Conservation (phyloP, 37 sponge, comb jelly and placozoan species). For the Beroe ovata region DNA sequence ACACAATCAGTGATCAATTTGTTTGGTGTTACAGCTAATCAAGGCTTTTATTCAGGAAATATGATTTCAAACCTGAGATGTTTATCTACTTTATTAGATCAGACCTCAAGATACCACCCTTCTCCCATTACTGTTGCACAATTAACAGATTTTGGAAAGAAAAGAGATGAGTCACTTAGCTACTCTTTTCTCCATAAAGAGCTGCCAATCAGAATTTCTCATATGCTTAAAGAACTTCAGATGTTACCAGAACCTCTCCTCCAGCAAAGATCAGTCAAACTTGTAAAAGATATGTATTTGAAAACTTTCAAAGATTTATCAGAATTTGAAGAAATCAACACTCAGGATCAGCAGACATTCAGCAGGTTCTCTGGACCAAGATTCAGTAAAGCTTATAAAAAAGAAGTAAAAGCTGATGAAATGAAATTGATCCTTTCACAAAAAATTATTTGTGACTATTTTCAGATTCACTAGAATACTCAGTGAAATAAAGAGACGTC, state of each 20-base stretch:
- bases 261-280: slow-evolving; percentile 42
- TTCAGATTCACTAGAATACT: slow-evolving; percentile 36
- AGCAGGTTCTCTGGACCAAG: too few relatives aligned
- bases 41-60: too few relatives aligned
- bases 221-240: slow-evolving; percentile 47
- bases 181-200: slow-evolving; percentile 45
- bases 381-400: too few relatives aligned
- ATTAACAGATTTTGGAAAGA: slow-evolving; percentile 32
- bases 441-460: too few relatives aligned
- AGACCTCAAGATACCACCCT: slow-evolving; percentile 20
- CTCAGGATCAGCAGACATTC: background rate
- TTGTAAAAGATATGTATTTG: slow-evolving; percentile 50
- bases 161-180: slow-evolving; percentile 18
- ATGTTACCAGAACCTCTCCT: slow-evolving; percentile 45
- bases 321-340: background rate
- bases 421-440: too few relatives aligned
- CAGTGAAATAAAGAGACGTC: slow-evolving; percentile 38
- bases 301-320: slow-evolving; percentile 31
- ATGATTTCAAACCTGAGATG: slow-evolving; percentile 7
- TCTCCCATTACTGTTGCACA: slow-evolving; percentile 56
- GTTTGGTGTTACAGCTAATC: too few relatives aligned
- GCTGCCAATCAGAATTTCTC: slow-evolving; percentile 55
- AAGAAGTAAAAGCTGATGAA: too few relatives aligned
- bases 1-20: too few relatives aligned
- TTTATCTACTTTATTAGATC: slow-evolving; percentile 21